Evolutionary conservation across 2,888 invertebrate species (phyloP).

Genomic region (Invenusta paracnida): DNA sequence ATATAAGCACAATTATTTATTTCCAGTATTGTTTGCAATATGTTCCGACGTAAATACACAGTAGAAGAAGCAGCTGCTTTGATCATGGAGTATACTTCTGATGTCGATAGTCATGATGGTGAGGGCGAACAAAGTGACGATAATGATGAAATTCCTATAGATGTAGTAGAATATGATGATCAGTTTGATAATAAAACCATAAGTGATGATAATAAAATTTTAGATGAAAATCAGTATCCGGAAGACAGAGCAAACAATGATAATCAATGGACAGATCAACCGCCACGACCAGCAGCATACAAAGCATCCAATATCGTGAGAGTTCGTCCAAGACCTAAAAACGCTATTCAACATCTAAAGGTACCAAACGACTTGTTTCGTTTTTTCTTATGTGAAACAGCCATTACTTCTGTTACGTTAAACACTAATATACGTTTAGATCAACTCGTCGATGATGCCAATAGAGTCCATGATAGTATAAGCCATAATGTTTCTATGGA

Average conservation of each 20-base stretch:
- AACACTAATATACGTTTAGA: conserved; percentile 17
- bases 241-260: not conserved
- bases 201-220: too few relatives aligned
- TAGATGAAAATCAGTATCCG: too few relatives aligned
- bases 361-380: conserved; percentile 23
- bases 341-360: conserved; percentile 4
- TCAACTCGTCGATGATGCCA: conserved; percentile 7
- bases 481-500: not conserved
- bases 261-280: conserved; percentile 22
- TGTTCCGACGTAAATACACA: too few relatives aligned
- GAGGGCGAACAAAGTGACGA: too few relatives aligned
- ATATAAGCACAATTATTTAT: not conserved
- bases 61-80: too few relatives aligned
- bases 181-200: too few relatives aligned
- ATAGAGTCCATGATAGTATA: conserved; percentile 10
- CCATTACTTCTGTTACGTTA: not conserved
- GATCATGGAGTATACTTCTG: too few relatives aligned
- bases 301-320: conserved; percentile 14
- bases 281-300: conserved; percentile 25
- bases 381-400: conserved; percentile 17
- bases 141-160: too few relatives aligned
- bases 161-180: too few relatives aligned
- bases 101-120: too few relatives aligned
- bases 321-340: not conserved
- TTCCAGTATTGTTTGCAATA: too few relatives aligned